Percentiles rank a stretch among this genome's conserved stretches.
Evolutionary conservation across 2,888 invertebrate species (phyloP).

Genomic region (Drosophila multiciliata): DNA sequence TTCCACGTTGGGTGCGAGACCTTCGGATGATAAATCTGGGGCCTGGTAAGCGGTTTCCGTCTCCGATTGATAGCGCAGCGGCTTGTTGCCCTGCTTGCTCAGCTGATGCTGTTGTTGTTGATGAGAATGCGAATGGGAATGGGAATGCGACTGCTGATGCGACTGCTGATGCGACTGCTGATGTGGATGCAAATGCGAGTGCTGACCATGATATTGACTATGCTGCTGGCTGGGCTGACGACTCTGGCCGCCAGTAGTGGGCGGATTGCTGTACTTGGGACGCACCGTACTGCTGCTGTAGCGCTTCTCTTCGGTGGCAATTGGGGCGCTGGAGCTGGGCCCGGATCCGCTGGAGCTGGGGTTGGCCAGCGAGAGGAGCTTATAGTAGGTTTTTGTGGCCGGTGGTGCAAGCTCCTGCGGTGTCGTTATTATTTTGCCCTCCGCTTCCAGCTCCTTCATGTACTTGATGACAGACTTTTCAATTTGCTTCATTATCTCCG

Average conservation of each 20-base stretch:
- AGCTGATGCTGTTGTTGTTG: constrained; percentile 26
- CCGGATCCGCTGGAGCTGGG: constrained; percentile 21
- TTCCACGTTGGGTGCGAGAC: constrained; percentile 83
- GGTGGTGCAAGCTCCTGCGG: constrained; percentile 72
- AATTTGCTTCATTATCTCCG: constrained; percentile 84
- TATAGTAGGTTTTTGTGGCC: constrained; percentile 78
- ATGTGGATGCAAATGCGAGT: constrained; percentile 29
- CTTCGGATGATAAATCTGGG: constrained; percentile 64
- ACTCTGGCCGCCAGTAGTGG: constrained; percentile 28
- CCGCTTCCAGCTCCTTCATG: constrained; percentile 84
- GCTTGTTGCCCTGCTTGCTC: constrained; percentile 31
- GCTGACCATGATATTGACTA: constrained; percentile 31
- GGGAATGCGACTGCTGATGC: neutral
- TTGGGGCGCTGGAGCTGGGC: constrained; percentile 7
- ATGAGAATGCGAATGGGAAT: neutral
- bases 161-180: constrained; percentile 1
- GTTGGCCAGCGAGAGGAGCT: constrained; percentile 64
- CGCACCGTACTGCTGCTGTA: constrained; percentile 78
- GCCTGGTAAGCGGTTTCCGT: constrained; percentile 77
- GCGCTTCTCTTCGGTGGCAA: constrained; percentile 70
- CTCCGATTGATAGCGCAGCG: constrained; percentile 72
- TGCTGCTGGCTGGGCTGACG: constrained; percentile 40
- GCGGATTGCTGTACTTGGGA: constrained; percentile 73
- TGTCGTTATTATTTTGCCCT: constrained; percentile 82
- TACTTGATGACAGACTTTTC: constrained; percentile 85